Evolutionary conservation across 2,113 vertebrate species (phyloP), one percentile per base, ranked within the genome.

Genomic region (Ceyx margarethae): DNA sequence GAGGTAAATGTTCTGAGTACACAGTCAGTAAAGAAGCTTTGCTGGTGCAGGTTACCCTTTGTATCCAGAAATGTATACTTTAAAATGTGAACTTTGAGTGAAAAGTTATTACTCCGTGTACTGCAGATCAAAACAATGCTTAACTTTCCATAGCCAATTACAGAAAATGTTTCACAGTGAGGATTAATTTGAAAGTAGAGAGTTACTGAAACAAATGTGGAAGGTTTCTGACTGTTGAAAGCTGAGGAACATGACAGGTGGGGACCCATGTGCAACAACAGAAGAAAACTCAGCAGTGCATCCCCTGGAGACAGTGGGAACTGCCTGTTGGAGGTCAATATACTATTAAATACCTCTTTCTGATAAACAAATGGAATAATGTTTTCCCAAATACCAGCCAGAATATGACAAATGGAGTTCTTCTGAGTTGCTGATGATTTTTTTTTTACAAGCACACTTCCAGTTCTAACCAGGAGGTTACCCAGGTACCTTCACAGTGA

Each of bases 1-100:
- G 99, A 99, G 98, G 99, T 99, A 95, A 79, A 96, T 80, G 67
- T 67, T 42, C n/a, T 48, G 56, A 48, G 25, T 35, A 37, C 22
- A 12, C 4, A 26, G 48, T 11, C 29, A 37, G 62, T 78, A 74
- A 25, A 31, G 56, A 64, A 78, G 48, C n/a, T 91, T 71, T 81
- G 37, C 87, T 93, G 21, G 5, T 80, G 72, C 17, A 76, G 19
- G 72, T 88, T 79, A 87, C 76, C 28, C 12, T 40, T 29, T 1
- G 0, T 68, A 58, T 89, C 64, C 89, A 5, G 78, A 81, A 50
- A 43, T 17, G n/a, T 37, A 33, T 54, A 22, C 45, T 64, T 64
- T 83, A 72, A 85, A 54, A 31, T 43, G 43, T 48, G n/a, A 64
- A 51, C 53, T 56, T 75, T 4, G 17, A 74, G 31, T 71, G 51